Percentiles rank a stretch among this genome's conserved stretches.
These are phyloP conservation scores for Alosa alosa DNA, from an alignment of 2,113 vertebrate genomes.

Conservation along the genomic window DNA sequence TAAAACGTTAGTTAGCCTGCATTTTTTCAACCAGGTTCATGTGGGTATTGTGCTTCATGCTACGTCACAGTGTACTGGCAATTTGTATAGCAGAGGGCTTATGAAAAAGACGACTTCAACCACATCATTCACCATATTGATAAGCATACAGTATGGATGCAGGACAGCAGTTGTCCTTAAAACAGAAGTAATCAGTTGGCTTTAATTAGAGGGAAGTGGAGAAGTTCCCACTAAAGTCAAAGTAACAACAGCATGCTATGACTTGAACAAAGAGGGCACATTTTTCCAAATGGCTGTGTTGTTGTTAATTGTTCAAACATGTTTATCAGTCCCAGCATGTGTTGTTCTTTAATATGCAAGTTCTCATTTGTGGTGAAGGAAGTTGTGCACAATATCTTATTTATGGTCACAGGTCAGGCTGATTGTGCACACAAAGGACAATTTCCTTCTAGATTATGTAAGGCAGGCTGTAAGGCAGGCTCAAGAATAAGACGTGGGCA, in stretches of 20 bases:
- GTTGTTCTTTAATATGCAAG: neutral
- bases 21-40: neutral
- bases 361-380: constrained; percentile 10
- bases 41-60: neutral
- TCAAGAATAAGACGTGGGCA: constrained; percentile 3
- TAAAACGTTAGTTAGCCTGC: no score
- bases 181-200: neutral
- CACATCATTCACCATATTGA: neutral
- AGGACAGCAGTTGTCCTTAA: neutral
- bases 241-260: neutral
- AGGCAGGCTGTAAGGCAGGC: constrained; percentile 9
- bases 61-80: neutral
- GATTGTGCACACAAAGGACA: constrained; percentile 50
- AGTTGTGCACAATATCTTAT: constrained; percentile 21
- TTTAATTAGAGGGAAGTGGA: neutral
- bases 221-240: neutral
- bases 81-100: neutral
- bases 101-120: neutral
- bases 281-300: neutral
- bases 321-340: neutral
- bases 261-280: neutral
- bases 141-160: neutral
- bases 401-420: constrained; percentile 26
- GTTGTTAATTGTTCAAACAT: neutral
- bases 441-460: constrained; percentile 45